Percentiles rank a stretch among this genome's conserved stretches.
Evolutionary conservation across 2,888 invertebrate species (phyloP).

Genomic region (Melieria omissa): DNA sequence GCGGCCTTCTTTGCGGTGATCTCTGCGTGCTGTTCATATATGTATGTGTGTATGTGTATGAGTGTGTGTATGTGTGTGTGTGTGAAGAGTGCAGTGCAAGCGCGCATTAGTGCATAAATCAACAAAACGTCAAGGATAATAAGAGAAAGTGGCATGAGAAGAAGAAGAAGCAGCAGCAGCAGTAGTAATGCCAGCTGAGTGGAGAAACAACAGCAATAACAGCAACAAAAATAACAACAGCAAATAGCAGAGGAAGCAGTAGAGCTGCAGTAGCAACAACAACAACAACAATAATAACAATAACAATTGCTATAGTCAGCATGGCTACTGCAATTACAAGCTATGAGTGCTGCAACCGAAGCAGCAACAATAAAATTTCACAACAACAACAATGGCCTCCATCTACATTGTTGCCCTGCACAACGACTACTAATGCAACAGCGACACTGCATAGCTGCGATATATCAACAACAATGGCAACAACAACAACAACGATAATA

Average conservation of each 20-base stretch:
- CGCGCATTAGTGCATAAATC: background rate
- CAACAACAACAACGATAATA: slow-evolving; percentile 22
- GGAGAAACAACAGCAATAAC: background rate
- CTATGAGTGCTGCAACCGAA: too few species aligned
- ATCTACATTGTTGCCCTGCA: too few species aligned
- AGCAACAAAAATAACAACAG: background rate
- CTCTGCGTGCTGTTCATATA: too few species aligned
- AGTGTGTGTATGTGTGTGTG: slow-evolving; percentile 10
- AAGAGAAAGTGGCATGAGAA: background rate
- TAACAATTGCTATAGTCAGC: background rate
- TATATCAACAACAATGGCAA: slow-evolving; percentile 15
- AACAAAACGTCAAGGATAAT: background rate
- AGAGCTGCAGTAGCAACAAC: background rate
- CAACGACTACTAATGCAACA: background rate
- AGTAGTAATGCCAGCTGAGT: too few species aligned
- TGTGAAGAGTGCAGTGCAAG: background rate
- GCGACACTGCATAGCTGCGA: background rate
- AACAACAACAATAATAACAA: slow-evolving; percentile 18
- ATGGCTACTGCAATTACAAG: too few species aligned
- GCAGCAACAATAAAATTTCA: too few species aligned
- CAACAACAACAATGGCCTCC: too few species aligned
- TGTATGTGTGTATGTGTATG: background rate
- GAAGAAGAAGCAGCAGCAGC: background rate
- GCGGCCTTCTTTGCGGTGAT: too few species aligned
- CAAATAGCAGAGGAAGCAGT: background rate